These are phyloP conservation scores for Tachuris rubrigastra DNA, from an alignment of 2,113 vertebrate species.

Conservation along the genomic window DNA sequence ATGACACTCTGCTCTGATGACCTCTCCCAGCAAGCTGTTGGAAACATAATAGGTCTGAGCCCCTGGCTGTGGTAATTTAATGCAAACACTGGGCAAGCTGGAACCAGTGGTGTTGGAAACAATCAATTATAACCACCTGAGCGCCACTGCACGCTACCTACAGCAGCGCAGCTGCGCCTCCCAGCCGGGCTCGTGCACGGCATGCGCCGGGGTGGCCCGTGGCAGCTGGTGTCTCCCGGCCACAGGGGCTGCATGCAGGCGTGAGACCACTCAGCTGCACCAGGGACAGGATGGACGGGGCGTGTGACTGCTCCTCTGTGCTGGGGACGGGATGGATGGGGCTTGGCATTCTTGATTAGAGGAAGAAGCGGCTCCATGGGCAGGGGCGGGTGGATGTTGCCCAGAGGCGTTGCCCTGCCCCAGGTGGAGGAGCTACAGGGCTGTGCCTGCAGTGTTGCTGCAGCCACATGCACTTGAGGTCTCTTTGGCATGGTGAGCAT, in stretches of 20 bases:
- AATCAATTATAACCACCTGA: background rate
- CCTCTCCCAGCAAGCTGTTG: background rate
- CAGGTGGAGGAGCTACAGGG: too few species aligned
- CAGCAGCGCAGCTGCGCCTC: rapidly evolving
- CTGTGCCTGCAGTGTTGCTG: rapidly evolving
- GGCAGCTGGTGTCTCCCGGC: background rate
- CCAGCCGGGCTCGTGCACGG: rapidly evolving
- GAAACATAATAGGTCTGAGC: background rate
- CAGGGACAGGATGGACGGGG: background rate
- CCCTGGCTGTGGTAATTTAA: background rate
- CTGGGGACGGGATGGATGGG: background rate
- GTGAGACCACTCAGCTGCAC: background rate
- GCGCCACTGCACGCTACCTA: background rate
- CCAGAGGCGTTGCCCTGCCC: rapidly evolving
- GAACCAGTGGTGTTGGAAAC: background rate
- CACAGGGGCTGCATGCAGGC: background rate
- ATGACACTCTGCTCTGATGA: background rate
- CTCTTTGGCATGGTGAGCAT: rapidly evolving
- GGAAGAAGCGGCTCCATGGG: rapidly evolving
- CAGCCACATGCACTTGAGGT: rapidly evolving
- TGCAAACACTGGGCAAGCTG: background rate
- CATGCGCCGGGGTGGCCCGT: rapidly evolving
- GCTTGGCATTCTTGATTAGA: background rate
- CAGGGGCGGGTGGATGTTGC: background rate
- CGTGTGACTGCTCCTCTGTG: background rate